A percentile compares a stretch with the other conserved stretches of the same genome.
phyloP scores from a whole-genome alignment of 2,888 invertebrate species.

The Parnassius smintheus region DNA sequence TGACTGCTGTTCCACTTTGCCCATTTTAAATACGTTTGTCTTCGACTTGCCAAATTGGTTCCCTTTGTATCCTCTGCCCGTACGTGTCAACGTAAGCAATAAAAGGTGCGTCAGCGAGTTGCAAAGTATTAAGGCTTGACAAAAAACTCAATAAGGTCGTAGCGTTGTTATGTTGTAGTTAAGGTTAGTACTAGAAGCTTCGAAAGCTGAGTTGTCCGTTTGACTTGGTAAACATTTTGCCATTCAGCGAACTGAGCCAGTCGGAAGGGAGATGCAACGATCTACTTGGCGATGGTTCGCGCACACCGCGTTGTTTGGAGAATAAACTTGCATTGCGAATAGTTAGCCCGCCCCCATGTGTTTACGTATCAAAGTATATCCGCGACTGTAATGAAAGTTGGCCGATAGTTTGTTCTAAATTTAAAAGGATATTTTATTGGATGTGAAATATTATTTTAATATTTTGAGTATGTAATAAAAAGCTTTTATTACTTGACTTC shows the following conservation, averaged over 20 bases:
- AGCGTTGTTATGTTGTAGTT: background rate
- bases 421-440: background rate
- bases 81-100: conserved; percentile 38
- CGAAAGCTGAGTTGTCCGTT: background rate
- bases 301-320: conserved; percentile 52
- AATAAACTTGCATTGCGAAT: conserved; percentile 65
- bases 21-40: conserved; percentile 81
- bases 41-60: conserved; percentile 78
- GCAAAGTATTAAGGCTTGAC: conserved; percentile 27
- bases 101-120: conserved; percentile 13
- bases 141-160: conserved; percentile 31
- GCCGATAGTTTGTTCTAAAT: background rate
- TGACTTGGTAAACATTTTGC: conserved; percentile 10
- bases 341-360: conserved; percentile 54
- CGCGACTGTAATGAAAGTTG: background rate
- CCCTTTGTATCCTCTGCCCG: conserved; percentile 70
- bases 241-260: conserved; percentile 18
- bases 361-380: conserved; percentile 60
- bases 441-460: no score
- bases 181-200: background rate
- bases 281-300: conserved; percentile 20
- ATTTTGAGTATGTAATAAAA: no score
- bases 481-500: no score
- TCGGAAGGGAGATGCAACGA: background rate
- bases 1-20: conserved; percentile 77